Evolutionary conservation across 1,140 invertebrate genomes (phyloP), one percentile per base, ranked within the genome.

Genomic region (Bombyx mandarina): DNA sequence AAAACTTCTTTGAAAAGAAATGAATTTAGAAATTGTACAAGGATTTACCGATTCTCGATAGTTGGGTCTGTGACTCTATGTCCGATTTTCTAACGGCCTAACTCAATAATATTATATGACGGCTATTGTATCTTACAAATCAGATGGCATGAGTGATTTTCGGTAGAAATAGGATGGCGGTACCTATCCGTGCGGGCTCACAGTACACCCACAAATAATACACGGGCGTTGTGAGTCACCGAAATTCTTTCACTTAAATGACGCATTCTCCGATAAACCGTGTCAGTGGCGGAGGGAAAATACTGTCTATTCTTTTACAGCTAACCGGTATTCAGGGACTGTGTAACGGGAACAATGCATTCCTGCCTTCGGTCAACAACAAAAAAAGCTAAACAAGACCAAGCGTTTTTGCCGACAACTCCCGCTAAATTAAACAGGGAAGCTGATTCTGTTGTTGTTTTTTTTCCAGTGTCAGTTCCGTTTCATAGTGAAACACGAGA

Each of bases 391-490:
- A 35, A 74, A 75, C 76, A 67, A 65, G 68, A 68, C 68, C 70
- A 61, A 71, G 66, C 64, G 65, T 75, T 86, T 85, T 86, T 86
- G 74, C 72, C 67, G 66, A 73, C 71, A 72, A 68, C 77, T 71
- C 50, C 74, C 71, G 79, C 77, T 78, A 86, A 86, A 85, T 85
- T 83, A 81, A 82, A 83, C 75, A 78, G 75, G 72, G 72, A 70
- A 78, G 72, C 73, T 73, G 75, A 80, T 82, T 83, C 80, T 79
- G 60, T 77, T 77, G 73, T 77, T 18, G 67, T 67, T 73, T 78
- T 75, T 67, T 75, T 75, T 69, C 66, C 68, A 63, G 43, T 48
- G 45, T 52, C 54, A 10, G 54, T 67, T 67, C 65, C 61, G 54
- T 54, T 59, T 63, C 46, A 57, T 51, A 55, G 22, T 57, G 47